A percentile compares a stretch with the other conserved stretches of the same genome.
Conservation (phyloP, 2,113 vertebrate species). For the Lasiurus cinereus region DNA sequence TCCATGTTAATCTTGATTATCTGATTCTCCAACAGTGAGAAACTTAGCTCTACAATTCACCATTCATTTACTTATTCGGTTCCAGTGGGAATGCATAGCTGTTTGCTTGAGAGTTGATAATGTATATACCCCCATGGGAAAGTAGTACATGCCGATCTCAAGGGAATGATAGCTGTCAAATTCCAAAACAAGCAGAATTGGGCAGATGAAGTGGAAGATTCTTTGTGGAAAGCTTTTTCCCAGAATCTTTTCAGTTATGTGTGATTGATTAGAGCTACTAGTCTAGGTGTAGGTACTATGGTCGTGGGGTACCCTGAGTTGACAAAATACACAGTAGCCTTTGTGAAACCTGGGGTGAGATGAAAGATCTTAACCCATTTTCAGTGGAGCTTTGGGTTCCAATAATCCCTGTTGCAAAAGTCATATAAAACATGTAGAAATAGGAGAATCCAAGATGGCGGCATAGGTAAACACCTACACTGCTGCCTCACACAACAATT, state of each 20-base stretch:
- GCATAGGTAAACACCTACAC: no score
- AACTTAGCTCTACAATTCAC: neutral
- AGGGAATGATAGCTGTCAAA: neutral
- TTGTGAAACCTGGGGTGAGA: neutral
- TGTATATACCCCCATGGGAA: neutral
- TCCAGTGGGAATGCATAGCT: neutral
- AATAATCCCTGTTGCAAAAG: neutral
- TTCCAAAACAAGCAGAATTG: neutral
- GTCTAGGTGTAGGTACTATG: neutral
- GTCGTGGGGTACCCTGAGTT: neutral
- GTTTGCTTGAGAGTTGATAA: constrained; percentile 23
- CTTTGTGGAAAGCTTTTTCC: neutral
- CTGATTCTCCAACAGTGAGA: neutral
- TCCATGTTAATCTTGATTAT: neutral
- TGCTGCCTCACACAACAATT: no score
- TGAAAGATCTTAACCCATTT: neutral
- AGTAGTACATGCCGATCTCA: neutral
- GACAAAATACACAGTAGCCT: neutral
- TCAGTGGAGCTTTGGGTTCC: neutral
- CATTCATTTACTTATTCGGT: neutral
- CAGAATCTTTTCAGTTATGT: neutral
- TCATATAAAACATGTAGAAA: neutral
- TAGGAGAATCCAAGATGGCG: no score
- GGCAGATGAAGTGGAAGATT: neutral
- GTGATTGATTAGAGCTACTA: neutral